These are phyloP conservation scores for Polietes domitor DNA, from an alignment of 2,888 invertebrate species.

Conservation along the genomic window DNA sequence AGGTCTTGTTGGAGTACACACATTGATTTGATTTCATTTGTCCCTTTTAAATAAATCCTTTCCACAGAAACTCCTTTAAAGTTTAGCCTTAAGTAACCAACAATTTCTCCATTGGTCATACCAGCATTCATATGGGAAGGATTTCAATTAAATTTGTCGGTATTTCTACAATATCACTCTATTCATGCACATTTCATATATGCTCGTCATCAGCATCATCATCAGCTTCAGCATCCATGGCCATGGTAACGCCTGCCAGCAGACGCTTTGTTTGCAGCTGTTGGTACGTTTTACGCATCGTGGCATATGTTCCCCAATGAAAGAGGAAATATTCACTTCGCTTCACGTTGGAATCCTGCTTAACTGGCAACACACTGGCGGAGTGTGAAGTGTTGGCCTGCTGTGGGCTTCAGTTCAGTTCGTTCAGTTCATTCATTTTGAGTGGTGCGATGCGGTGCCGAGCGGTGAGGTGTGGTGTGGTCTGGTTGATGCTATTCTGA, in stretches of 20 bases:
- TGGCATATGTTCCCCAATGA: background rate
- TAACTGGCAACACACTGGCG: too few species aligned
- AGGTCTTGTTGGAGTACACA: too few species aligned
- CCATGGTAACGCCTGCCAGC: background rate
- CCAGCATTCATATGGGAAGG: background rate
- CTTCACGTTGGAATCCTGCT: background rate
- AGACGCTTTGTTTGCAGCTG: background rate
- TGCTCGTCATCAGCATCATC: background rate
- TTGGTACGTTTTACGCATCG: background rate
- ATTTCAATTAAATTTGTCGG: slow-evolving; percentile 3
- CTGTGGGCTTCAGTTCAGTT: background rate
- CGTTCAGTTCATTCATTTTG: background rate
- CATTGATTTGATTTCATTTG: too few species aligned
- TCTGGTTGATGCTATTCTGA: slow-evolving; percentile 20
- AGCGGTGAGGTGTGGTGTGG: too few species aligned
- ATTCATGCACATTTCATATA: background rate
- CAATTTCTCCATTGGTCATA: too few species aligned
- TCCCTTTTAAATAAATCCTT: too few species aligned
- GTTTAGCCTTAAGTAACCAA: too few species aligned
- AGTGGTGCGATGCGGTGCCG: too few species aligned
- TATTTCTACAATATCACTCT: background rate
- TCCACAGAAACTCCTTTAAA: too few species aligned
- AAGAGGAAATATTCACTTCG: background rate
- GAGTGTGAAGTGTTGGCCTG: background rate
- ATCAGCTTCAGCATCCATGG: background rate